Percentiles rank a stretch among this genome's conserved stretches.
These are phyloP conservation scores for Brachionus angularis DNA, from an alignment of 1,140 invertebrate genomes.

Conservation along the genomic window DNA sequence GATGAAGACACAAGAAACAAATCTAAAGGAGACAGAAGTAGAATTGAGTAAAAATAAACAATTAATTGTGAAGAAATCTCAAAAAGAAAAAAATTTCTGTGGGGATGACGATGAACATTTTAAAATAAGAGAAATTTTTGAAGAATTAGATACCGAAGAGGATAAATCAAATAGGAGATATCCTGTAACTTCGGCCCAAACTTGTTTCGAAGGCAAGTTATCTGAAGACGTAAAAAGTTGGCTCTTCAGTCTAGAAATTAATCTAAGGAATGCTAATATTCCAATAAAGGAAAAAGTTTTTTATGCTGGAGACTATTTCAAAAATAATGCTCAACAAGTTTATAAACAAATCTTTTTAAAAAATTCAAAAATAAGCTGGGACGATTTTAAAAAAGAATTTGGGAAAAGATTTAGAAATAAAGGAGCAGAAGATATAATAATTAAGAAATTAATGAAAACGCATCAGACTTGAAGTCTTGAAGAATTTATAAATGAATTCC, in stretches of 20 bases:
- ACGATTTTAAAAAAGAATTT: slow-evolving; percentile 3
- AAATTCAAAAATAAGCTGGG: slow-evolving; percentile 4
- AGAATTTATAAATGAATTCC: slow-evolving; percentile 7
- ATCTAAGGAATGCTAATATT: slow-evolving; percentile 29
- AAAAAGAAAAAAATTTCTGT: too few species aligned
- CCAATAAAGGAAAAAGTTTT: background rate
- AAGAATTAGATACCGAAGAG: too few species aligned
- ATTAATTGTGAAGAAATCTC: too few species aligned
- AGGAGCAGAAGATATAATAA: slow-evolving; percentile 1
- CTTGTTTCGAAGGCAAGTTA: slow-evolving; percentile 14
- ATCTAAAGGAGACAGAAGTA: too few species aligned
- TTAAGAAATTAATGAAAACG: slow-evolving; percentile 6
- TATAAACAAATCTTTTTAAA: background rate
- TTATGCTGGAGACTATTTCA: slow-evolving; percentile 17
- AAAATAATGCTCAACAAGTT: slow-evolving; percentile 2
- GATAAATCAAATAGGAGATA: too few species aligned
- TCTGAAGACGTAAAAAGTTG: slow-evolving; percentile 4
- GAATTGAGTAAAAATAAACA: too few species aligned
- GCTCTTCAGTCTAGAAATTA: background rate
- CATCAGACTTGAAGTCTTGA: background rate
- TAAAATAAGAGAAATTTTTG: too few species aligned
- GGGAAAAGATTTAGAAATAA: slow-evolving; percentile 8
- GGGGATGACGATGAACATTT: too few species aligned
- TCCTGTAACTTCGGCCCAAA: slow-evolving; percentile 6
- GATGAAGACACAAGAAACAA: too few species aligned